Percentiles rank a stretch among this genome's conserved stretches.
phyloP scores from a whole-genome alignment of 2,797 vertebrate genomes.

The Columba guinea region DNA sequence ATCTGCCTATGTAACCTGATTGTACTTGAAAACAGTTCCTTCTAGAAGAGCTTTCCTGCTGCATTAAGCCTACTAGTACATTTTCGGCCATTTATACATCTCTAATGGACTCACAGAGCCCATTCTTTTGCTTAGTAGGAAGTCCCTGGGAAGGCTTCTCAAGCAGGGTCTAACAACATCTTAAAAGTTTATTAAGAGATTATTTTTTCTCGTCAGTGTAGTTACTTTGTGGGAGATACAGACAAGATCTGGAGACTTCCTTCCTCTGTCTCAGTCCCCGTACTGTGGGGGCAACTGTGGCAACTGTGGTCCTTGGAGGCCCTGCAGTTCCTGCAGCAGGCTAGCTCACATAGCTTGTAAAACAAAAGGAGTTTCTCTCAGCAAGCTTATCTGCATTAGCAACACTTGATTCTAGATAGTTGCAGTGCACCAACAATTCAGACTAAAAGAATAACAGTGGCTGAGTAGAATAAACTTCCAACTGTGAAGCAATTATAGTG shows the following conservation, averaged over 20 bases:
- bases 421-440: conserved; percentile 63
- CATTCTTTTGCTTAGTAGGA: conserved; percentile 25
- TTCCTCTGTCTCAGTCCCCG: neutral
- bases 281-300: too few species aligned
- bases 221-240: neutral
- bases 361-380: conserved; percentile 58
- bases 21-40: neutral
- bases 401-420: conserved; percentile 62
- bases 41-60: neutral
- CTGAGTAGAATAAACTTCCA: conserved; percentile 73
- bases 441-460: conserved; percentile 71
- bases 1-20: neutral
- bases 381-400: conserved; percentile 54
- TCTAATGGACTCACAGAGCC: neutral
- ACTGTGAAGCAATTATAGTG: conserved; percentile 77
- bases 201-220: conserved; percentile 27
- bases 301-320: neutral
- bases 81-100: neutral
- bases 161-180: conserved; percentile 7
- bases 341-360: neutral
- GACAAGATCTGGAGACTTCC: neutral
- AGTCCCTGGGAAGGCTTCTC: conserved; percentile 11
- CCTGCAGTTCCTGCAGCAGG: neutral
- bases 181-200: neutral
- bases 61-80: neutral